A percentile compares a stretch with the other conserved stretches of the same genome.
Evolutionary conservation across 2,797 vertebrate genomes (phyloP).

Genomic region (Clarias fuscus): DNA sequence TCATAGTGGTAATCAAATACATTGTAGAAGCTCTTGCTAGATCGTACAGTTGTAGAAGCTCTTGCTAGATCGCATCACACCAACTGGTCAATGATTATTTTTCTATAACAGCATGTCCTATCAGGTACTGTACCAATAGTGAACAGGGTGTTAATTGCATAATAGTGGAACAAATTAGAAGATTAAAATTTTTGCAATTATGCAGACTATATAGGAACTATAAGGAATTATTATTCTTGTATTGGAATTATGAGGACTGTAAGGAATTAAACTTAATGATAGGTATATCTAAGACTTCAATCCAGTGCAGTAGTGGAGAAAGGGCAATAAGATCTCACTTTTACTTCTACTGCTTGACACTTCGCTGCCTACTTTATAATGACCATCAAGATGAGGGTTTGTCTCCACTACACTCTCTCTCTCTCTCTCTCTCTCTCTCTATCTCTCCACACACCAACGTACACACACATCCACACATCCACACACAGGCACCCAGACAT

Average conservation of each 20-base stretch:
- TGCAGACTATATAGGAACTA: background rate
- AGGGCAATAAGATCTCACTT: constrained; percentile 29
- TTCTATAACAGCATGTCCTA: background rate
- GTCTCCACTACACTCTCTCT: constrained; percentile 9
- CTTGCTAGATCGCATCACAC: background rate
- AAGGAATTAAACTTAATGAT: background rate
- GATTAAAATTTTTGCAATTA: background rate
- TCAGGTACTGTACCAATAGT: background rate
- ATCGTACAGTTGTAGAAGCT: background rate
- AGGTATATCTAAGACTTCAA: background rate
- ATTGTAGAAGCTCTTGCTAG: background rate
- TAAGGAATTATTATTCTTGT: background rate
- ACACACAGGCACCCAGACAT: background rate
- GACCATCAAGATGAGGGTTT: constrained; percentile 24
- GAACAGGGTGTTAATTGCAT: background rate
- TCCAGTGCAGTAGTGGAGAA: constrained; percentile 8
- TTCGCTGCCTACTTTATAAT: constrained; percentile 37
- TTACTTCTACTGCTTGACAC: constrained; percentile 40
- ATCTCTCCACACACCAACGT: background rate
- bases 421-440: constrained; percentile 11
- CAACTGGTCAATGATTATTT: background rate
- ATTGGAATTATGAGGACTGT: too few species aligned
- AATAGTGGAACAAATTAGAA: background rate
- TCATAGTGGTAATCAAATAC: background rate
- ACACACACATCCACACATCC: too few species aligned